Conservation (phyloP, 2,888 invertebrate genomes). For the Lasioglossum figueresi region DNA sequence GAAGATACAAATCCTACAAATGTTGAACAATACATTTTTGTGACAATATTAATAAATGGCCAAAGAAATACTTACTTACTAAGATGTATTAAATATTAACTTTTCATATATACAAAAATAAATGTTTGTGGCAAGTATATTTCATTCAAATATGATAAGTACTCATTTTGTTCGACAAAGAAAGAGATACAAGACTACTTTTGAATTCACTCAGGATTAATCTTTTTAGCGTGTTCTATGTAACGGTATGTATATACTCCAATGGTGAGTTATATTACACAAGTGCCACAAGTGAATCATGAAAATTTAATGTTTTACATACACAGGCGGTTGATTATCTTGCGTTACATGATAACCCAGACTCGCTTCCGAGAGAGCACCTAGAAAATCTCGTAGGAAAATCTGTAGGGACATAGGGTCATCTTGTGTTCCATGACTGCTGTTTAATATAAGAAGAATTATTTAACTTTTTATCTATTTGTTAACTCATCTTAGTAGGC, state of each 20-base stretch:
- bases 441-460: constrained; percentile 59
- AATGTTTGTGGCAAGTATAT: not conserved
- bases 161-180: constrained; percentile 25
- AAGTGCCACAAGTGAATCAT: constrained; percentile 6
- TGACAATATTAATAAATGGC: constrained; percentile 13
- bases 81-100: not conserved
- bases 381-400: constrained; percentile 86
- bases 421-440: constrained; percentile 72
- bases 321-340: constrained; percentile 83
- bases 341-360: constrained; percentile 78
- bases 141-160: not conserved
- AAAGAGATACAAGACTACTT: constrained; percentile 13
- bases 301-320: constrained; percentile 54
- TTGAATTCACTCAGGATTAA: constrained; percentile 54
- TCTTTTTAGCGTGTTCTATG: constrained; percentile 9
- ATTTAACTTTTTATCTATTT: not conserved
- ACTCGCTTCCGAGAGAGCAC: constrained; percentile 85
- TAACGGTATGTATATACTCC: not conserved
- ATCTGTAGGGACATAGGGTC: constrained; percentile 83
- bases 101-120: not conserved
- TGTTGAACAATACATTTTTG: not conserved
- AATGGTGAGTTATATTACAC: constrained; percentile 3
- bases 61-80: not conserved
- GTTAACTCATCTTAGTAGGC: not conserved
- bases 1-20: not conserved